phyloP scores from a whole-genome alignment of 1,140 invertebrate genomes.

The Drosophila erecta region DNA sequence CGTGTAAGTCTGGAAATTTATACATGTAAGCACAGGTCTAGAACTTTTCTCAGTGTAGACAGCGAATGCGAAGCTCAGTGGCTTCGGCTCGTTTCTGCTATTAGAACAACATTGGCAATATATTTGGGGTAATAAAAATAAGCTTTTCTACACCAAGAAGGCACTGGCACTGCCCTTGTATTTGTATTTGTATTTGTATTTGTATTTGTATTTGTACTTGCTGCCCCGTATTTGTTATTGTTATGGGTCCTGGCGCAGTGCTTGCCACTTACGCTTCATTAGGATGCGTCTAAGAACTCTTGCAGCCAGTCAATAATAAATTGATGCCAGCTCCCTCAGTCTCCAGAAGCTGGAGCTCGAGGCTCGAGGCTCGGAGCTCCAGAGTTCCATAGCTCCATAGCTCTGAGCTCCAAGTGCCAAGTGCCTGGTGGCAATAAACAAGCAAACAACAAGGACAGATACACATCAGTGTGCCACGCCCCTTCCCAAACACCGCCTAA shows the following conservation, averaged over 20 bases:
- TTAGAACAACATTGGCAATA: slow-evolving; percentile 82
- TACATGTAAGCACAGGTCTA: too few species aligned
- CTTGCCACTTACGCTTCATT: slow-evolving; percentile 81
- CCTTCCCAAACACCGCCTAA: background rate
- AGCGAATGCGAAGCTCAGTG: slow-evolving; percentile 32
- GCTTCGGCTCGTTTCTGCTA: slow-evolving; percentile 73
- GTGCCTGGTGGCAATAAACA: slow-evolving; percentile 61
- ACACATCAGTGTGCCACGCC: slow-evolving; percentile 35
- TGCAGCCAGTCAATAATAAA: slow-evolving; percentile 78
- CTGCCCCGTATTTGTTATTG: slow-evolving; percentile 58
- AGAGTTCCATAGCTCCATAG: too few species aligned
- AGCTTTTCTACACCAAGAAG: slow-evolving; percentile 73
- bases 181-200: background rate
- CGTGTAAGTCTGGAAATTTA: too few species aligned
- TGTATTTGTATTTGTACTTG: slow-evolving; percentile 10
- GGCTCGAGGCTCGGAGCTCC: background rate
- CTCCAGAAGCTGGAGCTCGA: slow-evolving; percentile 1
- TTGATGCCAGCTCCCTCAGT: slow-evolving; percentile 48
- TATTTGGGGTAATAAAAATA: slow-evolving; percentile 81
- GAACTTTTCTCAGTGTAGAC: slow-evolving; percentile 18
- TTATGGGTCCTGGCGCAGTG: slow-evolving; percentile 61
- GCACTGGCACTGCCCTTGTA: slow-evolving; percentile 10
- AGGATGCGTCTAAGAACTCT: slow-evolving; percentile 79
- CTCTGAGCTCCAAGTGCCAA: slow-evolving; percentile 41
- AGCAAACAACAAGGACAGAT: slow-evolving; percentile 57